Base-by-base conservation (phyloP, 2,113 vertebrate genomes). In the Anoura caudifer region DNA sequence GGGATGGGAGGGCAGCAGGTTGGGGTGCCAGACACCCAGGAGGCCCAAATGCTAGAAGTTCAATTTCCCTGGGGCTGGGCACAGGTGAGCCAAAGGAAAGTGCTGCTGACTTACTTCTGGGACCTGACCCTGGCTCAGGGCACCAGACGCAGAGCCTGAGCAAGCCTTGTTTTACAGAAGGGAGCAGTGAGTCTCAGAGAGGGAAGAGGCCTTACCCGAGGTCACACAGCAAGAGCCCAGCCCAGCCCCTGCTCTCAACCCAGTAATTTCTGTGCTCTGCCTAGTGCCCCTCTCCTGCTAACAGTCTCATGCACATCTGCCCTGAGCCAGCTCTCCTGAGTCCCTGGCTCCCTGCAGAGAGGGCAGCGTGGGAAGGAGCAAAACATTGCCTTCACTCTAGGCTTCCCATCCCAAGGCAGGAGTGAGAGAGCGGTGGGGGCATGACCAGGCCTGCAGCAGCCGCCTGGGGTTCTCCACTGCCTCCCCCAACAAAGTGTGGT, bases 401-500 rank as follows among this genome's bases (percentile, higher is more conserved):
- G 20, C 70, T 84, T 82, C 82, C 17, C 41, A 31, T 70, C 82
- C 59, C 79, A 22, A 16, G 41, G 56, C 80, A 45, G 33, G 67
- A 95, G 83, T 90, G 38, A 63, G 56, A 82, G 67, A 43, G 63
- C 19, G 4, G 4, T 8, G 2, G 59, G 36, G 28, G 43, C 96
- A 52, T 82, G 97, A 94, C 54, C 36, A 38, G 94, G 85, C 97
- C 94, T 97, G 97, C 65, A 80, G 54, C 7, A 0, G 47, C 67
- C 0, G 20, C 75, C 94, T 63, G 41, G n/a, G 79, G 36, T 52
- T 91, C 92, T 82, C 59, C 17, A 47, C 77, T 2, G 14, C 45
- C 31, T 61, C 43, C 45, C 56, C 72, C 82, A 94, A 92, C 95
- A 96, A 96, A 95, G 94, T 54, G 12, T 5, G 33, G 59, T 92